Evolutionary conservation across 64 coral and sea anemone genomes (phyloP), one percentile per base, ranked within the genome.

Genomic region (Dendronephthya gigantea): DNA sequence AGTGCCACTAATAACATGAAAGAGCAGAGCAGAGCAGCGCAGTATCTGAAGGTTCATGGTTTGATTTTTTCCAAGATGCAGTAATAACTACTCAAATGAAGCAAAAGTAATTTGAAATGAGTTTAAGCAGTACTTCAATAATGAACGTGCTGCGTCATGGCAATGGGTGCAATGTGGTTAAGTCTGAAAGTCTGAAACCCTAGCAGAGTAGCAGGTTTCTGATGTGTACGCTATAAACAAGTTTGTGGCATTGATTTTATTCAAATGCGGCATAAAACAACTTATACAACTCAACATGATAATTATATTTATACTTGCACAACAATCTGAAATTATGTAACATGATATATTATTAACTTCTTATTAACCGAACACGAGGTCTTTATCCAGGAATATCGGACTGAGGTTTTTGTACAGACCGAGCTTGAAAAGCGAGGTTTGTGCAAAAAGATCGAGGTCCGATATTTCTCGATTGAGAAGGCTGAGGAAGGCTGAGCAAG

Each of bases 51-150:
- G 39, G 72, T 35, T 90, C 89, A 47, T 90, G 89, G 89, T 35
- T 90, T 29, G 68, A 56, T 83, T 82, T 30, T 75, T 47, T 40
- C 72, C 84, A 45, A 87, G 68, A 38, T 86, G 49, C 75, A 86
- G 89, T 74, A 86, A 83, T 39, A 89, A 89, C 56, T 83, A 89
- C 58, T 65, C 33, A 41, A 62, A 38, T 48, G 82, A 83, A 83
- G 88, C 88, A 82, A 84, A 83, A 65, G 11, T 25, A 34, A 83
- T 89, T 37, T 40, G 82, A 41, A 82, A 89, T n/a, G 88, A 89
- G 66, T 89, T 89, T 51, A 83, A 69, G 30, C 32, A 7, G 1
- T 89, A 84, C 52, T 89, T 89, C 49, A 68, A 68, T 39, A 48
- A 62, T 83, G 88, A 89, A 82, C 82, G 88, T 11, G 88, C 82